These are phyloP conservation scores for Drosophila leontia DNA, from an alignment of 1,140 invertebrate genomes.

Conservation along the genomic window DNA sequence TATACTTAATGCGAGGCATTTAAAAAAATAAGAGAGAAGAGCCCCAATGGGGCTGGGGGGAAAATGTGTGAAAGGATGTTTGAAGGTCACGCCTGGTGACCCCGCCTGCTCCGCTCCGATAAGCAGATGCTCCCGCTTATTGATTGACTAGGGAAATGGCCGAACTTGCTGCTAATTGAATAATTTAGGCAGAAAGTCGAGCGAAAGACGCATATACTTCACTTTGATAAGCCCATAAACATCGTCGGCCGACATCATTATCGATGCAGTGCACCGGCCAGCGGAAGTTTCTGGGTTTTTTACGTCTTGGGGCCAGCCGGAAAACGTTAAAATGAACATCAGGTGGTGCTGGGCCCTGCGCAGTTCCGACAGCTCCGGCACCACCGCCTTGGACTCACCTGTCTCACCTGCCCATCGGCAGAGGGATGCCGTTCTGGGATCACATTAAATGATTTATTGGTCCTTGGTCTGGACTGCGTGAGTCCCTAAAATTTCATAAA, in stretches of 20 bases:
- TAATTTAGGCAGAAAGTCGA: slow-evolving; percentile 50
- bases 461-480: slow-evolving; percentile 64
- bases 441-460: slow-evolving; percentile 74
- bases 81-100: slow-evolving; percentile 64
- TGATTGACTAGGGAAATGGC: slow-evolving; percentile 43
- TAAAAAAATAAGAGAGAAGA: slow-evolving; percentile 45
- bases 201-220: slow-evolving; percentile 37
- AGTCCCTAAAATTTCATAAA: slow-evolving; percentile 75
- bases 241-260: slow-evolving; percentile 31
- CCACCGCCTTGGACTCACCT: slow-evolving; percentile 7
- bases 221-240: slow-evolving; percentile 57
- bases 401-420: slow-evolving; percentile 18
- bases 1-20: slow-evolving; percentile 69
- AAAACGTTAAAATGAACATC: slow-evolving; percentile 63
- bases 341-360: slow-evolving; percentile 27
- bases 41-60: slow-evolving; percentile 5
- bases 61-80: slow-evolving; percentile 66
- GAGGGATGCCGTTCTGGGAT: slow-evolving; percentile 39
- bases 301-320: slow-evolving; percentile 43
- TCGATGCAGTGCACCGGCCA: slow-evolving; percentile 45
- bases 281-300: slow-evolving; percentile 42
- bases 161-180: slow-evolving; percentile 46
- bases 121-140: slow-evolving; percentile 54
- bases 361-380: not conserved
- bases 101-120: slow-evolving; percentile 43